phyloP scores from a whole-genome alignment of 2,113 vertebrate species.

The Sapayoa aenigma region DNA sequence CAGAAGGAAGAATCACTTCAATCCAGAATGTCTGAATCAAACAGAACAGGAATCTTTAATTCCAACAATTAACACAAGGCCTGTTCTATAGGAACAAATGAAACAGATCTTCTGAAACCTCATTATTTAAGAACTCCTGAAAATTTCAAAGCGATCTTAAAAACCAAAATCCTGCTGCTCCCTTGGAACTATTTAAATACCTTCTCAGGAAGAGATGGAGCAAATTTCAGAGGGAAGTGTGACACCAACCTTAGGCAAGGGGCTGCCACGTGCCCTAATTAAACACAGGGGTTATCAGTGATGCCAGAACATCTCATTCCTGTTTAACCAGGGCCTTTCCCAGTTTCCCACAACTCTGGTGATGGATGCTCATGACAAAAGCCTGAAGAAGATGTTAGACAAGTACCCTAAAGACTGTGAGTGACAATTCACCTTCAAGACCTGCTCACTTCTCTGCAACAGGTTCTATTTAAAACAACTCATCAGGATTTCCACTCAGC shows the following conservation, averaged over 20 bases:
- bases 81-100: not conserved
- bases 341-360: not conserved
- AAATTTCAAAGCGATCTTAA: not conserved
- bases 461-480: not conserved
- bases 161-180: not conserved
- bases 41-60: not conserved
- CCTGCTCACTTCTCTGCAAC: not conserved
- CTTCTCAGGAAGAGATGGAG: not conserved
- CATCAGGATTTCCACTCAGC: not conserved
- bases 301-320: not conserved
- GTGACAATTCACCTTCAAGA: not conserved
- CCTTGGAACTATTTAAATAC: not conserved
- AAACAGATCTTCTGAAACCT: not conserved
- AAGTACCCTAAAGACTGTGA: accelerated
- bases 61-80: not conserved
- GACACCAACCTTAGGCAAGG: not conserved
- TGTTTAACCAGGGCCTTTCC: not conserved
- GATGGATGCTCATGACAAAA: not conserved
- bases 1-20: slow-evolving; percentile 52
- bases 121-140: not conserved
- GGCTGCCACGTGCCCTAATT: not conserved
- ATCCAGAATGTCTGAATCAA: not conserved
- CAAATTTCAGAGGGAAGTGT: not conserved
- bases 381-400: not conserved
- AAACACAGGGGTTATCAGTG: not conserved